phyloP scores from a whole-genome alignment of 2,113 vertebrate species.

The Oophaga pumilio region DNA sequence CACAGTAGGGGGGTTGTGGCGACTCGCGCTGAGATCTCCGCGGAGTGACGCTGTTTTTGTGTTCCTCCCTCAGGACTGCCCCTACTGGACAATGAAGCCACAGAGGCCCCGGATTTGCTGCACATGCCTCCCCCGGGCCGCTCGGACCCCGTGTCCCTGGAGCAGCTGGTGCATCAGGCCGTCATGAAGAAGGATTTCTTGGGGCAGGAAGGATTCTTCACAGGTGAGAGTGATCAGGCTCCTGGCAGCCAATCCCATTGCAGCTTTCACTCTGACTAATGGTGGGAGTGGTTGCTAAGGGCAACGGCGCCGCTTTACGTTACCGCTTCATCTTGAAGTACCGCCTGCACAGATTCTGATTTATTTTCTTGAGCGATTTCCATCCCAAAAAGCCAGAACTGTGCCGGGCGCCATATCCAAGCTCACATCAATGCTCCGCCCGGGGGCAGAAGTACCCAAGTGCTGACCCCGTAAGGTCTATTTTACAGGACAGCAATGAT shows the following conservation, averaged over 20 bases:
- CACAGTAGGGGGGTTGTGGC: too few species aligned
- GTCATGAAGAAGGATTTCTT: slow-evolving; percentile 82
- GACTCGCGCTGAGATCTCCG: too few species aligned
- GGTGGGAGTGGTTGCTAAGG: background rate
- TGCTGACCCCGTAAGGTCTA: too few species aligned
- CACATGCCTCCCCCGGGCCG: slow-evolving; percentile 41
- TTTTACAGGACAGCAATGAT: too few species aligned
- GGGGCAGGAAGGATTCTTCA: slow-evolving; percentile 69
- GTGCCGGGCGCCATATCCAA: too few species aligned
- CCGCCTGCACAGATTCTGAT: too few species aligned
- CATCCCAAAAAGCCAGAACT: too few species aligned
- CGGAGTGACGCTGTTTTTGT: background rate
- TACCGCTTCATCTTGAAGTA: too few species aligned
- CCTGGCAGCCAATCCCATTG: background rate
- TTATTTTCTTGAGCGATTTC: too few species aligned
- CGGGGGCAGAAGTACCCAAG: too few species aligned
- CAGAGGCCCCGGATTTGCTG: slow-evolving; percentile 55
- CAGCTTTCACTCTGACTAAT: background rate
- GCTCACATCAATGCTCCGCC: too few species aligned
- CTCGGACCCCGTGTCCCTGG: slow-evolving; percentile 66
- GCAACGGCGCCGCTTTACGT: background rate
- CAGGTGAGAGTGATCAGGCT: slow-evolving; percentile 69
- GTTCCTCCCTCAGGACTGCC: slow-evolving; percentile 71
- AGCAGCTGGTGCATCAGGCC: slow-evolving; percentile 80
- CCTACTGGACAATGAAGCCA: slow-evolving; percentile 65